These are phyloP conservation scores for Villa cingulata DNA, from an alignment of 2,888 invertebrate genomes.

Conservation along the genomic window DNA sequence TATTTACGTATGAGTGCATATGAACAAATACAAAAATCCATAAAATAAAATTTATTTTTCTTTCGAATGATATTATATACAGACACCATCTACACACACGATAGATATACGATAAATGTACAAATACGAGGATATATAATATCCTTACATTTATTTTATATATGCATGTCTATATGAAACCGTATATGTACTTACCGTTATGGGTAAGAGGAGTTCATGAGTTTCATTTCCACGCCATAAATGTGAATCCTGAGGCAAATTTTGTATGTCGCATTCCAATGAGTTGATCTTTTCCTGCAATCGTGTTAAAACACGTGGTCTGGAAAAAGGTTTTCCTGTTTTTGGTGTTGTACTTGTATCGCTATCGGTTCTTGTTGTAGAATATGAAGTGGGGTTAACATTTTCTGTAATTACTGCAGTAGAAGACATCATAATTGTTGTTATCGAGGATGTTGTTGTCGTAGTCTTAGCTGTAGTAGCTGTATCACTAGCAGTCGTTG, in stretches of 20 bases:
- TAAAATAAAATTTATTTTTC: no score
- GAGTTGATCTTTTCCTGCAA: slow-evolving; percentile 50
- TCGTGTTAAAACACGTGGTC: slow-evolving; percentile 38
- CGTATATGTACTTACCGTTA: slow-evolving; percentile 52
- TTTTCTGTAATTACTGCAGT: neutral
- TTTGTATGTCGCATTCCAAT: slow-evolving; percentile 51
- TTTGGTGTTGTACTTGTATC: neutral
- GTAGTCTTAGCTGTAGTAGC: no score
- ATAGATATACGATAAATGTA: no score
- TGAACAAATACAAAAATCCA: no score
- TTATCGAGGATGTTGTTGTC: neutral
- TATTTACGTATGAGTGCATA: no score
- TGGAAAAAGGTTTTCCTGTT: slow-evolving; percentile 17
- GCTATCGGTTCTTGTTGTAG: neutral
- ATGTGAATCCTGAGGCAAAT: slow-evolving; percentile 48
- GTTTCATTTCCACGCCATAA: slow-evolving; percentile 60
- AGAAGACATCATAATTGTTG: neutral
- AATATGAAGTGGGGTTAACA: neutral
- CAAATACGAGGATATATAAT: no score
- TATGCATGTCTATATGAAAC: no score
- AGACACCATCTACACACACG: no score
- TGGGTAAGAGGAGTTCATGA: slow-evolving; percentile 51
- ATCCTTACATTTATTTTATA: no score
- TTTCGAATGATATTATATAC: no score
- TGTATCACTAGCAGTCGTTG: no score